Conservation (phyloP, 1,140 invertebrate genomes). For the Drosophila aff. region DNA sequence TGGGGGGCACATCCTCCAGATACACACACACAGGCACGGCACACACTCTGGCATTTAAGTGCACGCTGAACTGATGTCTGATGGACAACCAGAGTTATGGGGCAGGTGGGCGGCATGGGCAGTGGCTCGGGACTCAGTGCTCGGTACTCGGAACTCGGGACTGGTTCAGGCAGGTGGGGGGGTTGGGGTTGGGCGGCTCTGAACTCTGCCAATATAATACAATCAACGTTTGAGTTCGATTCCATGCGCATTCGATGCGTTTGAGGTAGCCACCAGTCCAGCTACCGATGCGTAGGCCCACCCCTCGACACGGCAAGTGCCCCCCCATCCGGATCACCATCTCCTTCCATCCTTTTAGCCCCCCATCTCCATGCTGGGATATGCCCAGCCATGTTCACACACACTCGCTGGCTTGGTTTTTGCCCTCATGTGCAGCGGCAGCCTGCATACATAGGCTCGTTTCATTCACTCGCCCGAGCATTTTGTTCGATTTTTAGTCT, state of each 20-base stretch:
- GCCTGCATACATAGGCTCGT: conserved; percentile 73
- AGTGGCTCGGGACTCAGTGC: neutral
- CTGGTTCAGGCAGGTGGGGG: neutral
- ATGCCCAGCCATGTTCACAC: conserved; percentile 9
- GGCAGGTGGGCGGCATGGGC: conserved; percentile 20
- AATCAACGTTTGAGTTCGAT: conserved; percentile 74
- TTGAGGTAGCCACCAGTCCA: conserved; percentile 47
- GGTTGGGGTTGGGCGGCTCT: conserved; percentile 4
- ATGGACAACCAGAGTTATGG: conserved; percentile 44
- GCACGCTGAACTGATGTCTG: conserved; percentile 62
- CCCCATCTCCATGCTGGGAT: neutral
- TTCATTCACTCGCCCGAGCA: conserved; percentile 45
- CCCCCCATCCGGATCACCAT: conserved; percentile 4
- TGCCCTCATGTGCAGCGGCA: conserved; percentile 60
- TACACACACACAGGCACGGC: conserved; percentile 17
- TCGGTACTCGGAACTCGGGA: neutral
- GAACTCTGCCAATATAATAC: conserved; percentile 73
- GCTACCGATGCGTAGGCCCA: conserved; percentile 68
- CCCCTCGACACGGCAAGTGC: conserved; percentile 16
- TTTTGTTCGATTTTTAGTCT: conserved; percentile 36
- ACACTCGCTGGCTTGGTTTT: conserved; percentile 39
- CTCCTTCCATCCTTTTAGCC: neutral
- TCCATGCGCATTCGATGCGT: conserved; percentile 81
- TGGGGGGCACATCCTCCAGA: conserved; percentile 18
- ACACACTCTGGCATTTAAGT: conserved; percentile 54